Conservation (phyloP, 2,888 invertebrate genomes). For the Chloromyia formosa region DNA sequence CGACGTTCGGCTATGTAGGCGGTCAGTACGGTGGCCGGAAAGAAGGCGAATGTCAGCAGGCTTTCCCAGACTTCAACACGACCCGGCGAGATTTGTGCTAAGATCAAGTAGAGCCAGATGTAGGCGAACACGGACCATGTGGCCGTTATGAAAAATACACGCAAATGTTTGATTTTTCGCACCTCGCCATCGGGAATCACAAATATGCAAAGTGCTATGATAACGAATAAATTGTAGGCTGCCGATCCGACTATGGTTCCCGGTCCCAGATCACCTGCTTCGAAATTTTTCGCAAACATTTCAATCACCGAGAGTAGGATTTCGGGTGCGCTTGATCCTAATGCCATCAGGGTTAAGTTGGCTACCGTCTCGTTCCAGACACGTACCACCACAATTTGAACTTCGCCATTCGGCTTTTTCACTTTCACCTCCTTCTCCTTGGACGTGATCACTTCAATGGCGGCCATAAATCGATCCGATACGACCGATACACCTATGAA, state of each 20-base stretch:
- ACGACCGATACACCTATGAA: conserved; percentile 99
- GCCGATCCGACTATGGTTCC: conserved; percentile 99
- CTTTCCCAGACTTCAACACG: conserved; percentile 98
- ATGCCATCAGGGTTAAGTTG: conserved; percentile 97
- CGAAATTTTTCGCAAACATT: conserved; percentile 93
- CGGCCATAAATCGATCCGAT: conserved; percentile 98
- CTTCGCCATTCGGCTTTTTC: conserved; percentile 86
- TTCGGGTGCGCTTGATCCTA: conserved; percentile 98
- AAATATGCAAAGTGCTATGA: conserved; percentile 92
- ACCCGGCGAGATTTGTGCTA: conserved; percentile 86
- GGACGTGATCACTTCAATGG: conserved; percentile 99
- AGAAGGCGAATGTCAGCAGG: conserved; percentile 92
- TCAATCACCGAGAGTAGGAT: conserved; percentile 97
- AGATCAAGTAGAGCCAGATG: conserved; percentile 96
- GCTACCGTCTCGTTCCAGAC: conserved; percentile 99
- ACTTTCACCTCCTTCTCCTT: conserved; percentile 95
- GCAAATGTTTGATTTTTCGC: conserved; percentile 92
- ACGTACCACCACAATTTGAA: conserved; percentile 88
- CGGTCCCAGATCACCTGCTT: conserved; percentile 96
- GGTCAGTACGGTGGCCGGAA: conserved; percentile 94
- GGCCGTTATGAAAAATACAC: conserved; percentile 98
- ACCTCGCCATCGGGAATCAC: conserved; percentile 92
- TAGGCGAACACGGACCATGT: conserved; percentile 99
- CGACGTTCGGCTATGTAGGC: conserved; percentile 96
- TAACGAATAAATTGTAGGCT: conserved; percentile 98